Percentiles rank a stretch among this genome's conserved stretches.
phyloP scores from a whole-genome alignment of 1,140 invertebrate species.

The Ceratosolen solmsi region DNA sequence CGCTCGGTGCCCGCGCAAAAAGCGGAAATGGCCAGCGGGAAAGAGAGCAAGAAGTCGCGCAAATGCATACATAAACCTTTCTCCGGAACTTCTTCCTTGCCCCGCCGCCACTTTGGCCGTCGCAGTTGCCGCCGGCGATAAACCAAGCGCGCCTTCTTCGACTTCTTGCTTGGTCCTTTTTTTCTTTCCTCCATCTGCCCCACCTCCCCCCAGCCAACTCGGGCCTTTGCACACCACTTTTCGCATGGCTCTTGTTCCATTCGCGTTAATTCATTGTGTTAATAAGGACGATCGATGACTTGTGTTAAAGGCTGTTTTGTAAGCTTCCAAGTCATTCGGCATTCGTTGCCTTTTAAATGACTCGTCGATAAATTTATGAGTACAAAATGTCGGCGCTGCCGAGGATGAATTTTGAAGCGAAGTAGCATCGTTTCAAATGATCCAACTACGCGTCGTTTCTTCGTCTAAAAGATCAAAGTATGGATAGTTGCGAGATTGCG shows the following conservation, averaged over 20 bases:
- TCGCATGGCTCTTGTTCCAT: neutral
- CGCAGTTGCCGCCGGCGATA: constrained; percentile 7
- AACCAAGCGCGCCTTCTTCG: constrained; percentile 14
- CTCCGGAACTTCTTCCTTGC: constrained; percentile 45
- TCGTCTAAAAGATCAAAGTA: too few species aligned
- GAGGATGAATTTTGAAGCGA: too few species aligned
- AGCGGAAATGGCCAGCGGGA: constrained; percentile 46
- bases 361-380: neutral
- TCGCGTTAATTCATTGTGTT: neutral
- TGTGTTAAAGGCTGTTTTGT: neutral
- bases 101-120: constrained; percentile 12
- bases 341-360: neutral
- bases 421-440: too few species aligned
- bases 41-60: constrained; percentile 45
- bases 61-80: constrained; percentile 48
- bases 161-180: neutral
- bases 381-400: too few species aligned
- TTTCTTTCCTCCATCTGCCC: neutral
- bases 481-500: too few species aligned
- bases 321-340: neutral
- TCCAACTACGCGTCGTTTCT: too few species aligned
- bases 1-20: constrained; percentile 27
- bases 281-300: constrained; percentile 1
- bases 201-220: neutral
- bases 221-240: neutral